phyloP scores from a whole-genome alignment of 2,888 invertebrate genomes.

The Schizaphis graminum region DNA sequence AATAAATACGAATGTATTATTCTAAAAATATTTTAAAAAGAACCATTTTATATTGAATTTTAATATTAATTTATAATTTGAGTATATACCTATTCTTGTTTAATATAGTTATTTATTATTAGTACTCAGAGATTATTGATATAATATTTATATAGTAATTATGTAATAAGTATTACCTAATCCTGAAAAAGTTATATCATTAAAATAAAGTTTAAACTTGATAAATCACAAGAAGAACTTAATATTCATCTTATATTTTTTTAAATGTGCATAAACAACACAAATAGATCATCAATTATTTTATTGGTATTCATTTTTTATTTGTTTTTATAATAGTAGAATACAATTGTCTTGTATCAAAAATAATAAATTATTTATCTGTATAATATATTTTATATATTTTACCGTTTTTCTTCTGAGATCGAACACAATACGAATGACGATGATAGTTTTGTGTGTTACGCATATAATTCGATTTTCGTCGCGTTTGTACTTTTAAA shows the following conservation, averaged over 20 bases:
- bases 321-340: neutral
- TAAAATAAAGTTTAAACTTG: neutral
- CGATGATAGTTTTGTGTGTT: neutral
- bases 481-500: slow-evolving; percentile 39
- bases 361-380: neutral
- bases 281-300: neutral
- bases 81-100: neutral
- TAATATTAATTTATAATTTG: neutral
- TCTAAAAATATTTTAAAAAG: neutral
- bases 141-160: neutral
- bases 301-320: neutral
- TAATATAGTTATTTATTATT: neutral
- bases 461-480: slow-evolving; percentile 41
- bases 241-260: neutral
- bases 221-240: neutral
- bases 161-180: neutral
- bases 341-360: neutral
- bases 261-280: neutral
- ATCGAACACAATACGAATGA: neutral
- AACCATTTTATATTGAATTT: neutral
- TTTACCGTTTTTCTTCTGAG: neutral
- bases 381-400: neutral
- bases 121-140: neutral
- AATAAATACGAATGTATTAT: neutral
- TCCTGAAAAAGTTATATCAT: neutral